Evolutionary conservation across 2,113 vertebrate species (phyloP).

Genomic region (Pavo muticus): DNA sequence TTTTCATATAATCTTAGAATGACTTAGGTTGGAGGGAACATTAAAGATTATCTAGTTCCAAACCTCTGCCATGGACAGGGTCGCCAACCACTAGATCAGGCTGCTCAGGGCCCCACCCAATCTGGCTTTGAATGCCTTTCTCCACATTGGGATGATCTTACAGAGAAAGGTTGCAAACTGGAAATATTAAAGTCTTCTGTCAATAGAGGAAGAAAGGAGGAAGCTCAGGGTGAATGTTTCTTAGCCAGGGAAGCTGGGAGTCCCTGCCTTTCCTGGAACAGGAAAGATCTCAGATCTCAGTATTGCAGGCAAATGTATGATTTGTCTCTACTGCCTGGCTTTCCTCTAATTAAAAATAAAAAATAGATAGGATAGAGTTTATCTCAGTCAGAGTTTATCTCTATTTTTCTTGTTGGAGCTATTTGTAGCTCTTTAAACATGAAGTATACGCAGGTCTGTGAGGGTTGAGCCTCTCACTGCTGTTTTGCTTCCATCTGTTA

Average conservation of each 20-base stretch:
- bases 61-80: no score
- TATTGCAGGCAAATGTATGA: not conserved
- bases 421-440: not conserved
- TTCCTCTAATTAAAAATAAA: not conserved
- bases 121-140: not conserved
- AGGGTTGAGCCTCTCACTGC: not conserved
- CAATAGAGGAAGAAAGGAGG: not conserved
- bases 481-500: not conserved
- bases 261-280: not conserved
- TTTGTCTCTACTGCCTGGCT: not conserved
- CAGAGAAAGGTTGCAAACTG: not conserved
- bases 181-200: not conserved
- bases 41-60: no score
- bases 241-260: not conserved
- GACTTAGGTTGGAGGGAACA: no score
- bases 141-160: not conserved
- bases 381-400: not conserved
- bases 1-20: not conserved
- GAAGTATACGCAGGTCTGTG: not conserved
- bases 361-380: rapidly evolving
- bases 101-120: no score
- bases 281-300: not conserved
- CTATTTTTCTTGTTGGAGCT: not conserved
- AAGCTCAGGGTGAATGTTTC: not conserved
- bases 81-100: no score